Base-by-base conservation (phyloP, 2,113 vertebrate species). In the Elachura formosa region DNA sequence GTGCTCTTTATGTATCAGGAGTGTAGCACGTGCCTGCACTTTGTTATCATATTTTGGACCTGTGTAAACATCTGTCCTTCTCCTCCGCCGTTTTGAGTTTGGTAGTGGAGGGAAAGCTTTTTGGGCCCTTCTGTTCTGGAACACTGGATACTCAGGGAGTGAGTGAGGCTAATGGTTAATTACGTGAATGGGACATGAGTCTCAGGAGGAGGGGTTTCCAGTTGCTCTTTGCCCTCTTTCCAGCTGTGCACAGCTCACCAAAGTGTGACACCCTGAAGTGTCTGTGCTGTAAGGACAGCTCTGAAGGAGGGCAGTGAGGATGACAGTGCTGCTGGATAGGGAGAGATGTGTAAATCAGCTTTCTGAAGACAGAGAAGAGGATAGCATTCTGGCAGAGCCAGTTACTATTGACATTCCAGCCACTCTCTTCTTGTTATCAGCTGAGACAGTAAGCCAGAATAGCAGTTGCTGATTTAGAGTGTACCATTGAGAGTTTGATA, bases 161-260 rank as follows among this genome's bases (percentile, higher is more conserved):
- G 21, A 72, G 29, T n/a, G 15, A 16, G 10, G 36, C 22, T 49
- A 11, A 19, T 58, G 20, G 14, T 59, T 67, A 28, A 61, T 67
- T 18, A 26, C 1, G 1, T 71, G 33, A 67, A 38, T 6, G 4
- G 26, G 49, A 29, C 3, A 1, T 0, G 0, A 41, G 29, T 68
- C 15, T 14, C 10, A 7, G 40, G 45, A 61, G 40, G 45, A 68
- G 29, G 25, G 15, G 5, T 63, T 86, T 87, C 29, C 34, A 45
- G 43, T 45, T 67, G 52, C 25, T 82, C 21, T 38, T 85, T 64
- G 19, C 2, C 34, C 14, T 49, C 52, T 86, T 75, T 61, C 38
- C 19, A 22, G 46, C 17, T 72, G 54, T 5, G 2, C 6, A 1
- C 36, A n/a, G 55, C 64, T 89, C 45, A n/a, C 54, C 19, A 29